Base-by-base conservation (phyloP, 1,140 invertebrate genomes). In the Glossosoma conforme region DNA sequence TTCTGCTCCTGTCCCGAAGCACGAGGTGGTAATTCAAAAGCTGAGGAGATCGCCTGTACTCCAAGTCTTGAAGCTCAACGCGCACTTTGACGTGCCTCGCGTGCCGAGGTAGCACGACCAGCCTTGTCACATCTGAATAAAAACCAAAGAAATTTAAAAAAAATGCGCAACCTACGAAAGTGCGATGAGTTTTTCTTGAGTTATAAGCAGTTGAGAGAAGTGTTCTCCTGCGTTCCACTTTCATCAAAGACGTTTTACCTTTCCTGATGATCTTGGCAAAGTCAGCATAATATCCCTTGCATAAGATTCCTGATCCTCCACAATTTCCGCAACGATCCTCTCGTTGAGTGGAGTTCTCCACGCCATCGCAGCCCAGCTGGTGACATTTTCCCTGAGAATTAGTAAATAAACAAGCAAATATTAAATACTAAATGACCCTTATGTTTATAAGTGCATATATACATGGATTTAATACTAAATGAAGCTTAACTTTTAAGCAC, bases 281-380 rank as follows among this genome's bases (percentile, higher is more conserved):
- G 41, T 66, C 63, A 46, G 65, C 59, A 44, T 63, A 65, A 43
- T 74, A 61, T 30, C 60, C 67, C 21, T 73, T 75, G 69, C 86
- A 89, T 37, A 74, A 75, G 3, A 75, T 75, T 58, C 78, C 78
- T 54, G 83, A 74, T 2, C 86, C 86, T 15, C 75, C 77, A 65
- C 87, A 90, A 10, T 81, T 73, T 5, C 86, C 84, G 63, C 87
- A 90, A 25, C 73, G 68, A 66, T 89, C 86, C 45, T 71, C 63
- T 14, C 61, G 56, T 8, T 63, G 59, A 21, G 63, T 66, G 0
- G 85, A 88, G 19, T 78, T 80, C 28, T 87, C 62, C 22, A 81
- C 64, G n/a, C 77, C 78, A 65, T 87, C 85, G 66, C 86, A 89
- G 1, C 85, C 85, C 47, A 86, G 67, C 37, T 59, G 9, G 17